Percentiles rank a stretch among this genome's conserved stretches.
Conservation (phyloP, 2,113 vertebrate genomes). For the Corynorhinus townsendii region DNA sequence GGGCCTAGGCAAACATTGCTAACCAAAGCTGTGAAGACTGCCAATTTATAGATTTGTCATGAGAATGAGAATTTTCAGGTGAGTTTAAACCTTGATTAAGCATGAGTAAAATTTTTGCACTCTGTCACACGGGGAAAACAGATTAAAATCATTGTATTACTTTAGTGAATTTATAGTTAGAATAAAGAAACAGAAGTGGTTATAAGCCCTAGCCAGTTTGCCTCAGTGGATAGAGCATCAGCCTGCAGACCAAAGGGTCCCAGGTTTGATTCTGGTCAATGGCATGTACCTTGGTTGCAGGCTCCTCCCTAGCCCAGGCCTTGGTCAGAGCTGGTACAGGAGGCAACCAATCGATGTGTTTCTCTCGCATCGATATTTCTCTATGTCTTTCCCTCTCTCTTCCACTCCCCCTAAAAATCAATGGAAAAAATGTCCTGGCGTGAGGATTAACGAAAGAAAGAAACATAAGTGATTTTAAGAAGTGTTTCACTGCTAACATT, state of each 20-base stretch:
- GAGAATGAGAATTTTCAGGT: neutral
- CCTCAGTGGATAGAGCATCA: too few species aligned
- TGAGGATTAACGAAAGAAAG: too few species aligned
- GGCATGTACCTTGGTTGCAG: too few species aligned
- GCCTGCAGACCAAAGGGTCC: too few species aligned
- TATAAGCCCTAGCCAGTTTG: neutral
- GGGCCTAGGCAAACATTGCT: neutral
- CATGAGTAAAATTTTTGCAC: neutral
- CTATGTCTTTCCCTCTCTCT: too few species aligned
- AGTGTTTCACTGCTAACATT: neutral
- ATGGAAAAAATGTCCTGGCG: too few species aligned
- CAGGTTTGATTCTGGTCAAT: too few species aligned
- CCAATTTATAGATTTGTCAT: neutral
- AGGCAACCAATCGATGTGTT: too few species aligned
- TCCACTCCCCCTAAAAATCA: too few species aligned
- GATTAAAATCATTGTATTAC: conserved; percentile 3
- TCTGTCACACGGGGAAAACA: neutral
- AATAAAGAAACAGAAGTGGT: neutral
- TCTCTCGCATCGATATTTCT: too few species aligned
- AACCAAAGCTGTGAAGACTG: neutral
- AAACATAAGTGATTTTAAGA: neutral
- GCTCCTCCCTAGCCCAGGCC: too few species aligned
- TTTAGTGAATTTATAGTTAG: conserved; percentile 1
- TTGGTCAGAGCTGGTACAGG: too few species aligned
- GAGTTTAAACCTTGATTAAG: neutral